Percentiles rank a stretch among this genome's conserved stretches.
phyloP scores from a whole-genome alignment of 2,888 invertebrate species.

The Andricus quercusramuli region DNA sequence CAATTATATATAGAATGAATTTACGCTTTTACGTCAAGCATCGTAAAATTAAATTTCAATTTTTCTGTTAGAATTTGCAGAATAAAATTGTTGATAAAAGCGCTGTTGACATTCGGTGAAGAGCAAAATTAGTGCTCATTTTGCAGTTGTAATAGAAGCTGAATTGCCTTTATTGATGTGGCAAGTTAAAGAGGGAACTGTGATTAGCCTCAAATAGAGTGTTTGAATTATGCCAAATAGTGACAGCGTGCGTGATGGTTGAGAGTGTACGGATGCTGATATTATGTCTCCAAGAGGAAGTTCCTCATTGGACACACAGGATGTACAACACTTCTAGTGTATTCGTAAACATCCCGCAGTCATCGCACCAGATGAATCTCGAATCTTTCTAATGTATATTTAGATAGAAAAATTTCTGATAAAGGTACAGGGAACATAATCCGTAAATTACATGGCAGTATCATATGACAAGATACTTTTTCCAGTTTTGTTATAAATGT shows the following conservation, averaged over 20 bases:
- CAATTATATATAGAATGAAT: too few relatives aligned
- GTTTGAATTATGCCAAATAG: conserved; percentile 23
- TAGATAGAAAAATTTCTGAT: neutral
- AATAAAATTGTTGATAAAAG: too few relatives aligned
- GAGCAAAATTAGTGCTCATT: neutral
- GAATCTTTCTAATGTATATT: neutral
- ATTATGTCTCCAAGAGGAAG: conserved; percentile 63
- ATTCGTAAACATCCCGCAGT: neutral
- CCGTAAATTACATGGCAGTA: too few relatives aligned
- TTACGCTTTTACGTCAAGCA: too few relatives aligned
- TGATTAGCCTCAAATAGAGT: neutral
- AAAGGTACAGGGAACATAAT: neutral
- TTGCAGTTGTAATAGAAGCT: neutral
- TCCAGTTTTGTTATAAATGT: too few relatives aligned
- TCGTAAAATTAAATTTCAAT: too few relatives aligned
- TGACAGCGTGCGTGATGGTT: conserved; percentile 44
- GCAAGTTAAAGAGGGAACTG: conserved; percentile 5
- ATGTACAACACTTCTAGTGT: conserved; percentile 62
- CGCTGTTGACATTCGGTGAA: neutral
- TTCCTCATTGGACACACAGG: conserved; percentile 63
- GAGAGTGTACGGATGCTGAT: conserved; percentile 44
- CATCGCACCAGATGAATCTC: neutral
- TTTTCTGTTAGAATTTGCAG: too few relatives aligned
- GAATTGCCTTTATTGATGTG: conserved; percentile 8
- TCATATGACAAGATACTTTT: too few relatives aligned